A percentile compares a stretch with the other conserved stretches of the same genome.
phyloP scores from a whole-genome alignment of 2,113 vertebrate genomes.

The Cyprinodon variegatus region DNA sequence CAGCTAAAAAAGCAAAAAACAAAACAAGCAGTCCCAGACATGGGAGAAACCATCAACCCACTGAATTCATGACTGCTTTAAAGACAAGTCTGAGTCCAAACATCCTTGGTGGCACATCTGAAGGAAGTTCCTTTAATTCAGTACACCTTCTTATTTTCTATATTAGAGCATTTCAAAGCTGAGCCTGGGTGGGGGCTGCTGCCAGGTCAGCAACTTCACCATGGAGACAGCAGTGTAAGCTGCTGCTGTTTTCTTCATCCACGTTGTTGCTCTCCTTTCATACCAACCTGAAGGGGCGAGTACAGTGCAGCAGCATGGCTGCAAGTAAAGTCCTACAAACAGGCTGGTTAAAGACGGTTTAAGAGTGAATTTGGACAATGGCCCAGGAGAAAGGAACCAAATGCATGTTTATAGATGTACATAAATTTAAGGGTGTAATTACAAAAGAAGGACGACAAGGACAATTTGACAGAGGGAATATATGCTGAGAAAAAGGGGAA shows the following conservation, averaged over 20 bases:
- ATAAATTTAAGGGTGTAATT: constrained; percentile 57
- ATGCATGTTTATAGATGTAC: constrained; percentile 44
- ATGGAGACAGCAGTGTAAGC: constrained; percentile 71
- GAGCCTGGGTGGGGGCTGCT: constrained; percentile 33
- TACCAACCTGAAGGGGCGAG: constrained; percentile 41
- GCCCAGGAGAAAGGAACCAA: constrained; percentile 22
- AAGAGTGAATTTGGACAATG: constrained; percentile 46
- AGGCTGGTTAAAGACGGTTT: constrained; percentile 20
- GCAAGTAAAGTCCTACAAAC: constrained; percentile 22
- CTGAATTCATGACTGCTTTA: constrained; percentile 55
- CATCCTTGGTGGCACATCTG: constrained; percentile 30
- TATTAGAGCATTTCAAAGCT: constrained; percentile 63
- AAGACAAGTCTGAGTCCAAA: constrained; percentile 15
- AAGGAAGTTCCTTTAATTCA: constrained; percentile 32
- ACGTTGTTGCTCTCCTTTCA: background rate
- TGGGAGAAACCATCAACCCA: constrained; percentile 66
- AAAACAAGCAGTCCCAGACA: constrained; percentile 58
- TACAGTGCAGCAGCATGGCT: constrained; percentile 18
- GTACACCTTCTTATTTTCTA: constrained; percentile 36
- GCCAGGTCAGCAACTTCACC: constrained; percentile 76
- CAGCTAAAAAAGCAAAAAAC: constrained; percentile 60
- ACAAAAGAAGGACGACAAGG: constrained; percentile 23
- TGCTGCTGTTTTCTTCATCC: constrained; percentile 57
- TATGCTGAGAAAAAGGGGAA: constrained; percentile 3
- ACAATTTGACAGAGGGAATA: constrained; percentile 33